Evolutionary conservation across 2,113 vertebrate species (phyloP), one percentile per base, ranked within the genome.

Genomic region (Piprites chloris): DNA sequence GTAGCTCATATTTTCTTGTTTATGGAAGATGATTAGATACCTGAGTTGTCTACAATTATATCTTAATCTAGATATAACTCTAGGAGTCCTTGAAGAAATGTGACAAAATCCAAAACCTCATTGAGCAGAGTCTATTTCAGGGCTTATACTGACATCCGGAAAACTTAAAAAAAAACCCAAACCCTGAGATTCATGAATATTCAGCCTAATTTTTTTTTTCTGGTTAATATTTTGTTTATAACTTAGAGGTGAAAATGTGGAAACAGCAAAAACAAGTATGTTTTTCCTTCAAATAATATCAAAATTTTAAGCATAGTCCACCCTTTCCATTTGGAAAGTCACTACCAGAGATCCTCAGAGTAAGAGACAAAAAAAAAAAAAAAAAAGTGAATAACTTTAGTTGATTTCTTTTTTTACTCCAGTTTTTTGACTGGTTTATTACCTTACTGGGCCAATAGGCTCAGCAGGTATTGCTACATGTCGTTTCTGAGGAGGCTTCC

Each of bases 401-500:
- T 12, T 91, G 32, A 46, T 81, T 20, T 69, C 6, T 67, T 65
- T 42, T 67, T 69, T 46, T 49, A 5, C 44, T 69, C 63, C 46
- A 2, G 33, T 69, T 79, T 89, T 76, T 88, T 63, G 6, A 35
- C 80, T 93, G 50, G 14, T 33, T 93, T 81, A 79, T 79, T 95
- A 89, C 56, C 33, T 93, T 89, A 90, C 85, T 85, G 58, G 74
- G 91, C 30, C 44, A 0, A 95, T 67, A 58, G 42, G 20, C 89
- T 20, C 94, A 96, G 96, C 92, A 94, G 96, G 92, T 91, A 50
- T 87, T 95, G 42, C 50, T 62, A 26, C 74, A 58, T 58, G 30
- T 71, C 0, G 0, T 44, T 91, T 75, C 78, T 4, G 3, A 89
- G 75, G 74, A 96, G 81, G 56, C 62, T 76, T 92, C 96, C 96